phyloP scores from a whole-genome alignment of 1,140 invertebrate genomes.

The Drosophila insularis region DNA sequence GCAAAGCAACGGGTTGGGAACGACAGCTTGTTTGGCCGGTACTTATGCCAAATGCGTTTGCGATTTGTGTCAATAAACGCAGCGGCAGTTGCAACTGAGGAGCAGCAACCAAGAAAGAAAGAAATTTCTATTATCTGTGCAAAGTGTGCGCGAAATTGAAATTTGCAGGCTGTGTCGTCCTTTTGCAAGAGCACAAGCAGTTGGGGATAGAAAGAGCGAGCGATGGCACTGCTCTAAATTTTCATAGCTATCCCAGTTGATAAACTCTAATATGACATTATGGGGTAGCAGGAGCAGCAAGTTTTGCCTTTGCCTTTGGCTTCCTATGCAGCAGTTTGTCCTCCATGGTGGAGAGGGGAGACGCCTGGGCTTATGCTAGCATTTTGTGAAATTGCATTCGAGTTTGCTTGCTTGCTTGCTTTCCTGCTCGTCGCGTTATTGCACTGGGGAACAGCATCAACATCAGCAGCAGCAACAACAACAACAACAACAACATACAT shows the following conservation, averaged over 20 bases:
- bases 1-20: neutral
- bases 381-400: constrained; percentile 75
- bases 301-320: constrained; percentile 49
- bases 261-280: constrained; percentile 80
- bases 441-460: constrained; percentile 31
- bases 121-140: constrained; percentile 79
- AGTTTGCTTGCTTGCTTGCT: constrained; percentile 47
- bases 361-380: constrained; percentile 69
- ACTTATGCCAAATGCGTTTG: constrained; percentile 79
- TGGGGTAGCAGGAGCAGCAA: constrained; percentile 24
- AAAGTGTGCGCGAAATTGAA: constrained; percentile 80
- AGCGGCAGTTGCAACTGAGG: constrained; percentile 31
- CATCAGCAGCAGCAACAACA: neutral
- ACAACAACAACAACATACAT: constrained; percentile 9
- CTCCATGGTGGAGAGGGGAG: too few relatives aligned
- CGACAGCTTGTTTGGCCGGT: constrained; percentile 58
- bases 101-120: constrained; percentile 43
- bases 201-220: neutral
- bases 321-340: neutral
- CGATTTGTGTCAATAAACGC: constrained; percentile 78
- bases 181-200: constrained; percentile 2
- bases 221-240: constrained; percentile 60
- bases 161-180: constrained; percentile 53
- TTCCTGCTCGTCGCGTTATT: constrained; percentile 40
- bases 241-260: constrained; percentile 73